Percentiles rank a stretch among this genome's conserved stretches.
These are phyloP conservation scores for Busseola fusca DNA, from an alignment of 2,888 invertebrate genomes.

Conservation along the genomic window DNA sequence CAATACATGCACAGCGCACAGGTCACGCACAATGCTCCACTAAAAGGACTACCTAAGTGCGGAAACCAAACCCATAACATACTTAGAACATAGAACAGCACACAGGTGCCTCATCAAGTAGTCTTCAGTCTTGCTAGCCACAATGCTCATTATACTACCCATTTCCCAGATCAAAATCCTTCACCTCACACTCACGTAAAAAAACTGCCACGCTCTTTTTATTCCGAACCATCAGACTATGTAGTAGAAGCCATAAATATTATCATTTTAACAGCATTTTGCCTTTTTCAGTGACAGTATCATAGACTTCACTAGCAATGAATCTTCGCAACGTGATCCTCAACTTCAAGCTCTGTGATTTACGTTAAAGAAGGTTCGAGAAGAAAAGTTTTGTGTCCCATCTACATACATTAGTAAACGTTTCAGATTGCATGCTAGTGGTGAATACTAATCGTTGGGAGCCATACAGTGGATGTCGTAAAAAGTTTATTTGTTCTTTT, in stretches of 20 bases:
- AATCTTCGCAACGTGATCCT: slow-evolving; percentile 47
- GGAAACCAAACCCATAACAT: too few relatives aligned
- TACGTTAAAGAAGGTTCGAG: slow-evolving; percentile 37
- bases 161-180: not conserved
- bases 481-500: slow-evolving; percentile 6
- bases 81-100: too few relatives aligned
- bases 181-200: not conserved
- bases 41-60: too few relatives aligned
- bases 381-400: slow-evolving; percentile 41
- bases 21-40: too few relatives aligned
- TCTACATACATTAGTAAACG: slow-evolving; percentile 49
- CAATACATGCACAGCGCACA: too few relatives aligned
- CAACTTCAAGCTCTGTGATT: slow-evolving; percentile 45
- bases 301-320: slow-evolving; percentile 28
- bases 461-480: slow-evolving; percentile 9
- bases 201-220: not conserved
- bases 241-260: slow-evolving; percentile 15
- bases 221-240: slow-evolving; percentile 3
- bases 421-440: slow-evolving; percentile 37
- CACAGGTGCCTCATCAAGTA: too few relatives aligned
- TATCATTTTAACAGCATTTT: slow-evolving; percentile 6
- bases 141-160: not conserved
- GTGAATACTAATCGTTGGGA: slow-evolving; percentile 51
- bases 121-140: not conserved
- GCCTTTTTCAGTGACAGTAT: slow-evolving; percentile 23